Evolutionary conservation across 2,888 invertebrate genomes (phyloP), one percentile per base, ranked within the genome.

Genomic region (Pterostichus madidus): DNA sequence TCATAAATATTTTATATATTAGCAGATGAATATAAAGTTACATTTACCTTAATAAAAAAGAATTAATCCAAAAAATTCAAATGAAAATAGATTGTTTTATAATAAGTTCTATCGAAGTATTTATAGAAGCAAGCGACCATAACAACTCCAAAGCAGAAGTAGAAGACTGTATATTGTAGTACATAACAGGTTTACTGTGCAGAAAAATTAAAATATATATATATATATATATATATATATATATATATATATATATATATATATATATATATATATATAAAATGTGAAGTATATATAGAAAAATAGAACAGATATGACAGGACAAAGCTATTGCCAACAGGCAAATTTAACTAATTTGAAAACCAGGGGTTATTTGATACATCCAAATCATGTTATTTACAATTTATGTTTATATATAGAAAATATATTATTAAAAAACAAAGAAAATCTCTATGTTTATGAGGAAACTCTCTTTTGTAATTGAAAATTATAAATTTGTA

Each of bases 291-390:
- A 59, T 59, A 31, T 59, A 31, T 1, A 31, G 59, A 59, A 59
- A 59, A 59, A 10, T 59, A 31, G 11, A 59, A 59, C 59, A 17
- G 31, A 59, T 31, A 59, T 31, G 6, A 59, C 31, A 59, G 59
- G 59, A 59, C 59, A 59, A 59, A 59, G 7, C 31, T 31, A 31
- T 59, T 59, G 31, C 31, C 24, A 59, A 31, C 31, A 59, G 59
- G 24, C 59, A 6, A 11, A 31, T 59, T 59, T 59, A 31, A 59
- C 31, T 59, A 59, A 59, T 59, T 59, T 59, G 24, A 59, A 59
- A 59, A 59, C 53, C 59, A 59, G 59, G 31, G 31, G 59, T 31
- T 59, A 59, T 59, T 59, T 59, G 31, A 59, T 31, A 59, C 59
- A 59, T 10, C 59, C 24, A 31, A 59, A 59, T 59, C 24, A 3